Percentiles rank a stretch among this genome's conserved stretches.
These are phyloP conservation scores for Eleginops maclovinus DNA, from an alignment of 2,113 vertebrate species.

Conservation along the genomic window DNA sequence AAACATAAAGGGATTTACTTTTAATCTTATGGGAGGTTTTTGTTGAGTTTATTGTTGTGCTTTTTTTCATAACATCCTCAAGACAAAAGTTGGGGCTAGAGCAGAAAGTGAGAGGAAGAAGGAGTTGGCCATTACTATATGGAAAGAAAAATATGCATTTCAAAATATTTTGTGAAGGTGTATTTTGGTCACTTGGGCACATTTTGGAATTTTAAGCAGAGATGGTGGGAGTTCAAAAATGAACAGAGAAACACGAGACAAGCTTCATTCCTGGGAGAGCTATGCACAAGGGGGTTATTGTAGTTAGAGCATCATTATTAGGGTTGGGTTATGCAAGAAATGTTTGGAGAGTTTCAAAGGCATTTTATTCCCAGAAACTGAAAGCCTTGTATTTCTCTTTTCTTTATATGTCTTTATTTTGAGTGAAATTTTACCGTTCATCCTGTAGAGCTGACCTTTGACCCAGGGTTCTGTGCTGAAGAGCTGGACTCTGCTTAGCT, in stretches of 20 bases:
- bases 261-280: background rate
- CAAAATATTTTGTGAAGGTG: no score
- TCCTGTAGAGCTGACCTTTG: slow-evolving; percentile 82
- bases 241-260: background rate
- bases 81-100: background rate
- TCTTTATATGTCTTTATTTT: background rate
- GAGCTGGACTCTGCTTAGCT: slow-evolving; percentile 93
- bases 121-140: background rate
- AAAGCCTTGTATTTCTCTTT: background rate
- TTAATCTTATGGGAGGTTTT: background rate
- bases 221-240: background rate
- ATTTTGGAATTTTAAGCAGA: background rate
- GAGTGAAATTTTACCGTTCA: slow-evolving; percentile 54
- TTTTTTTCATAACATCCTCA: background rate
- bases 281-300: background rate
- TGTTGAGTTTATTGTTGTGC: background rate
- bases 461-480: slow-evolving; percentile 89
- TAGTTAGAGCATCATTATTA: background rate
- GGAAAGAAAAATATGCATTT: background rate
- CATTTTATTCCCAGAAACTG: background rate
- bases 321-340: background rate
- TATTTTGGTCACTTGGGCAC: background rate
- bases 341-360: background rate
- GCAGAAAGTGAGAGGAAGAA: background rate
- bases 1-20: background rate